A percentile compares a stretch with the other conserved stretches of the same genome.
These are phyloP conservation scores for Sesamia inferens DNA, from an alignment of 2,888 invertebrate species.

Conservation along the genomic window DNA sequence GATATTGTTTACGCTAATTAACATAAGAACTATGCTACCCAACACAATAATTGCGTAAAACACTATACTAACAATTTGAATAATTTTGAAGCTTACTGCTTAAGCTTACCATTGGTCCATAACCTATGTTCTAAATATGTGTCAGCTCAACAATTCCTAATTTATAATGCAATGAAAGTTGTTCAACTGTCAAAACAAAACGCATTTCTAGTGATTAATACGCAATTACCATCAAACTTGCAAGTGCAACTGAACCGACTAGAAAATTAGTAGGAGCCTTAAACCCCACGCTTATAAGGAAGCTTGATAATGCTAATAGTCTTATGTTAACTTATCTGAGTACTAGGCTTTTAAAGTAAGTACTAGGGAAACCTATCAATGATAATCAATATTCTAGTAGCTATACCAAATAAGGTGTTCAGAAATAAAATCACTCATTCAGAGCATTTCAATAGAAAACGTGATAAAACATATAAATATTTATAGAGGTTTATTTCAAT, in stretches of 20 bases:
- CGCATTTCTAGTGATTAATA: too few species aligned
- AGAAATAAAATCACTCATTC: slow-evolving; percentile 63
- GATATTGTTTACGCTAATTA: neutral
- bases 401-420: slow-evolving; percentile 53
- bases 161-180: too few species aligned
- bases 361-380: slow-evolving; percentile 52
- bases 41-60: too few species aligned
- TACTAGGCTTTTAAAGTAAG: slow-evolving; percentile 58
- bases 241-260: neutral
- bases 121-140: too few species aligned
- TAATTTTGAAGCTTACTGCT: too few species aligned
- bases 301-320: slow-evolving; percentile 70
- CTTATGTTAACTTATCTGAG: slow-evolving; percentile 62
- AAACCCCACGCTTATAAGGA: slow-evolving; percentile 67
- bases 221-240: slow-evolving; percentile 3
- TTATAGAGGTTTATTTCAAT: slow-evolving; percentile 61
- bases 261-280: slow-evolving; percentile 48
- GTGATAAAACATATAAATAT: slow-evolving; percentile 62
- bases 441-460: slow-evolving; percentile 50
- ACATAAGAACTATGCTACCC: too few species aligned
- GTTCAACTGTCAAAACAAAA: too few species aligned
- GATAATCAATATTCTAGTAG: slow-evolving; percentile 59
- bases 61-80: too few species aligned
- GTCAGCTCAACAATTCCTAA: too few species aligned
- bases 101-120: too few species aligned